A percentile compares a stretch with the other conserved stretches of the same genome.
These are phyloP conservation scores for Hedychridium roseum DNA, from an alignment of 2,888 invertebrate genomes.

Conservation along the genomic window DNA sequence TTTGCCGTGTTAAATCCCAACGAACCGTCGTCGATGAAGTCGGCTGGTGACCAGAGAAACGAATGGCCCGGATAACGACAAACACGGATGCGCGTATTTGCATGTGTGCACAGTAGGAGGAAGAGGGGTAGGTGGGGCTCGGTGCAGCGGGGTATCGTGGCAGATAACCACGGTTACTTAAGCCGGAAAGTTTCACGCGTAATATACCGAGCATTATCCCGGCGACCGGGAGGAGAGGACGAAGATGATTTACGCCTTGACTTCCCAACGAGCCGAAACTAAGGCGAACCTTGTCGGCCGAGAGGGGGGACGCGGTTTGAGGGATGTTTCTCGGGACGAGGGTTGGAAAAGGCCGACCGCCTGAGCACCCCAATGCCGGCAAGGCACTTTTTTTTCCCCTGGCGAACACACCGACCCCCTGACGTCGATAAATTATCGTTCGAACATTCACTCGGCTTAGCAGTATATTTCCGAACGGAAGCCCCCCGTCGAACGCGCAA, in stretches of 20 bases:
- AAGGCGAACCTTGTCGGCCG: slow-evolving; percentile 17
- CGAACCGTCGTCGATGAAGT: too few relatives aligned
- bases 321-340: background rate
- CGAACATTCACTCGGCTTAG: too few relatives aligned
- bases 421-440: too few relatives aligned
- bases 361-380: slow-evolving; percentile 12
- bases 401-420: slow-evolving; percentile 4
- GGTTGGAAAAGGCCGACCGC: background rate
- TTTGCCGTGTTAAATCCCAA: too few relatives aligned
- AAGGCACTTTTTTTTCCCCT: slow-evolving; percentile 8
- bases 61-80: slow-evolving; percentile 25
- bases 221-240: slow-evolving; percentile 10
- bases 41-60: too few relatives aligned
- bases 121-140: background rate
- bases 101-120: background rate
- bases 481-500: too few relatives aligned
- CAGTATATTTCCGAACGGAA: too few relatives aligned
- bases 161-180: slow-evolving; percentile 35
- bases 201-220: slow-evolving; percentile 34
- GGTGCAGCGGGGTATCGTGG: slow-evolving; percentile 15
- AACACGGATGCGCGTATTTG: too few relatives aligned
- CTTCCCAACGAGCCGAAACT: slow-evolving; percentile 30
- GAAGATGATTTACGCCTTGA: slow-evolving; percentile 31
- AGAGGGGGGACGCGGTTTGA: background rate
- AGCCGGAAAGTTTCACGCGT: slow-evolving; percentile 25